Conservation (phyloP, 1,140 invertebrate genomes). For the Pseudoatta argentina region DNA sequence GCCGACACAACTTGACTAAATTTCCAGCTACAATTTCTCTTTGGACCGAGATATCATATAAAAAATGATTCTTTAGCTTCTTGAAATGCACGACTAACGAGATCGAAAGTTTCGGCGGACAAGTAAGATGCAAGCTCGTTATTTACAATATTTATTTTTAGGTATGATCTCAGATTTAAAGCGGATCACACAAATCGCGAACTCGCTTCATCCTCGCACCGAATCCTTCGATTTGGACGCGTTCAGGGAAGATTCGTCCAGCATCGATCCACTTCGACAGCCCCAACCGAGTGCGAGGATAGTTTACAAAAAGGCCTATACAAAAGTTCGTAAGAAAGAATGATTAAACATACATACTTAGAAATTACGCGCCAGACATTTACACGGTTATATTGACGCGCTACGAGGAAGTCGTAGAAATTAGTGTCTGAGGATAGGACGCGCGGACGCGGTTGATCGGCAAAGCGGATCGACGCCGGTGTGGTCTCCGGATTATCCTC, state of each 20-base stretch:
- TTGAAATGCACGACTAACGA: slow-evolving; percentile 1
- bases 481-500: slow-evolving; percentile 48
- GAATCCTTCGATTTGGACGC: background rate
- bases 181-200: background rate
- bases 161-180: background rate
- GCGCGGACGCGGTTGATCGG: background rate
- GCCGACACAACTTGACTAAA: slow-evolving; percentile 23
- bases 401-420: slow-evolving; percentile 60
- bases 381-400: slow-evolving; percentile 51
- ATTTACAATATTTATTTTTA: background rate
- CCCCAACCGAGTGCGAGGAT: slow-evolving; percentile 12
- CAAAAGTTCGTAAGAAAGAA: slow-evolving; percentile 73
- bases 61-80: slow-evolving; percentile 26
- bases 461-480: slow-evolving; percentile 42
- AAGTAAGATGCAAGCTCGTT: background rate
- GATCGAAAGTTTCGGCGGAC: background rate
- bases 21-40: background rate
- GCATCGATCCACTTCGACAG: slow-evolving; percentile 19
- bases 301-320: slow-evolving; percentile 72
- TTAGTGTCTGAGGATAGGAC: slow-evolving; percentile 51
- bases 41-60: slow-evolving; percentile 38
- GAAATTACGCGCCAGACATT: slow-evolving; percentile 67
- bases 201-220: background rate
- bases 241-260: background rate
- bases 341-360: slow-evolving; percentile 60